These are phyloP conservation scores for Felis catus DNA, from an alignment of 2,113 vertebrate species.

Conservation along the genomic window DNA sequence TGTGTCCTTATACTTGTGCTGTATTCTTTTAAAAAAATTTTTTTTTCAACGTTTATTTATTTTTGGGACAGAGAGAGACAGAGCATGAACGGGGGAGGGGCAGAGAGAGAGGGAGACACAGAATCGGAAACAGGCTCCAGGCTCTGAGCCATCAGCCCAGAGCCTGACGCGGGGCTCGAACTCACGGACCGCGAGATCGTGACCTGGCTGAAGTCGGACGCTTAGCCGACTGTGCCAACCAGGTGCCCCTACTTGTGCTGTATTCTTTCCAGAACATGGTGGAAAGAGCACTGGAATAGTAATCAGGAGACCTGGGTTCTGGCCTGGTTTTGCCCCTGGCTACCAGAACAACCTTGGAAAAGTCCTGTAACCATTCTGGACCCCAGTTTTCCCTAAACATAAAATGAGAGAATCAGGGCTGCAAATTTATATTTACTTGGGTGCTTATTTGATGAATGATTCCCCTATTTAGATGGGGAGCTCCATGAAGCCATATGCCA, in stretches of 20 bases:
- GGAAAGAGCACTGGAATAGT: conserved; percentile 19
- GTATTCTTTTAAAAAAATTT: not conserved
- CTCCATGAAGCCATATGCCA: not conserved
- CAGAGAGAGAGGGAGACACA: too few species aligned
- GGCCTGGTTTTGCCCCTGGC: conserved; percentile 18
- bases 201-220: too few species aligned
- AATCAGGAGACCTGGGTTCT: conserved; percentile 34
- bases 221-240: too few species aligned
- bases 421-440: not conserved
- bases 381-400: not conserved
- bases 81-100: too few species aligned
- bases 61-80: too few species aligned
- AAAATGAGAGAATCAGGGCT: not conserved
- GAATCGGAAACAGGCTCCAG: too few species aligned
- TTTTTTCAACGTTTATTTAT: too few species aligned
- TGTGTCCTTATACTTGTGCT: not conserved
- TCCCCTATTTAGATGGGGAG: not conserved
- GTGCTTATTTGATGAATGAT: conserved; percentile 37
- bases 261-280: conserved; percentile 19
- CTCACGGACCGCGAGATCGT: too few species aligned
- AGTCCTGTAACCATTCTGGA: not conserved
- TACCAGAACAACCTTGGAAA: conserved; percentile 35
- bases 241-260: not conserved
- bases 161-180: too few species aligned
- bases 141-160: too few species aligned